phyloP scores from a whole-genome alignment of 2,888 invertebrate species.

The Caenorhabditis becei region DNA sequence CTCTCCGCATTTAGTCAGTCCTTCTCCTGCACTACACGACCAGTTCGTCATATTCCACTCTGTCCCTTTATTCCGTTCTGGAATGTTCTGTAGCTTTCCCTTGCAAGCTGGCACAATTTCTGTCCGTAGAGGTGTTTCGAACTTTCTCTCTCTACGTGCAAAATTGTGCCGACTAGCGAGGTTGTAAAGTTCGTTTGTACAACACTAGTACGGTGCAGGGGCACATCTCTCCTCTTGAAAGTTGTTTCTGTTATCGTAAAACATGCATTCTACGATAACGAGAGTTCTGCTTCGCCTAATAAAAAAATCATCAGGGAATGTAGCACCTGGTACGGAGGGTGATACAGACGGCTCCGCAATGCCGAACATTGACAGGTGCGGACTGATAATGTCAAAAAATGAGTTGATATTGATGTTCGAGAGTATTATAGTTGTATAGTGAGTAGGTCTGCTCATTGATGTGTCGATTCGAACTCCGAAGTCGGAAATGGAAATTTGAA shows the following conservation, averaged over 20 bases:
- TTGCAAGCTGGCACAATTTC: constrained; percentile 43
- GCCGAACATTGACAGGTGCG: background rate
- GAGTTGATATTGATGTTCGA: background rate
- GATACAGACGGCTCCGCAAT: background rate
- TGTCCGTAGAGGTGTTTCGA: constrained; percentile 23
- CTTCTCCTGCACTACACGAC: background rate
- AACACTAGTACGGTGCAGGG: background rate
- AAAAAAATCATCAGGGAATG: background rate
- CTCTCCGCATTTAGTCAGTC: background rate
- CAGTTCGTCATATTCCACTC: background rate
- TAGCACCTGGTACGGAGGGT: background rate
- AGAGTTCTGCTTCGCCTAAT: background rate
- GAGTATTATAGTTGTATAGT: background rate
- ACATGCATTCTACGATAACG: background rate
- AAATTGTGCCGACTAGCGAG: constrained; percentile 17
- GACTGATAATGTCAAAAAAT: background rate
- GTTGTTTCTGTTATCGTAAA: too few species aligned
- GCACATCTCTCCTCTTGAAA: too few species aligned
- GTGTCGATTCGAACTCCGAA: background rate
- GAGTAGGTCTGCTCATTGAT: background rate
- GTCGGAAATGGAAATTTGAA: too few species aligned
- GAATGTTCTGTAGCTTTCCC: background rate
- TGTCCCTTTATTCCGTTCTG: background rate
- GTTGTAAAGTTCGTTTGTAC: background rate
- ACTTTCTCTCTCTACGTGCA: constrained; percentile 17